Percentiles rank a stretch among this genome's conserved stretches.
These are phyloP conservation scores for Novumbra hubbsi DNA, from an alignment of 2,797 vertebrate genomes.

Conservation along the genomic window DNA sequence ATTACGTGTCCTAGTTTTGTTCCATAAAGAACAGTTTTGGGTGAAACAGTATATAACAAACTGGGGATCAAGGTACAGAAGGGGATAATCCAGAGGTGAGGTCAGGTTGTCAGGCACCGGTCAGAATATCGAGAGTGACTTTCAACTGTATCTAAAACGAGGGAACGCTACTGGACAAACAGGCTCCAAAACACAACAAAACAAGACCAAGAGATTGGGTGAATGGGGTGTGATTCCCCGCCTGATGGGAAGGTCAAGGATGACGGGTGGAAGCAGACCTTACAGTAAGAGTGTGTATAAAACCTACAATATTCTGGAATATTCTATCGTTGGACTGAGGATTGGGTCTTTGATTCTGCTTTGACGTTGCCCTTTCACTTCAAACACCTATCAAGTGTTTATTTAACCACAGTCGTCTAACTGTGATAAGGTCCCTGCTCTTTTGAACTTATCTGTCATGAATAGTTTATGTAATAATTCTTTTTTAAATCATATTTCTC, in stretches of 20 bases:
- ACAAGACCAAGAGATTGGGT: not conserved
- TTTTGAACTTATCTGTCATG: slow-evolving; percentile 54
- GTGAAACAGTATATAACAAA: not conserved
- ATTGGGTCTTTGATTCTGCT: slow-evolving; percentile 34
- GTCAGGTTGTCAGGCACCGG: no score
- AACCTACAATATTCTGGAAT: not conserved
- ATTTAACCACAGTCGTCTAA: slow-evolving; percentile 50
- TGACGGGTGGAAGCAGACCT: no score
- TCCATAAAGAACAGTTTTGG: not conserved
- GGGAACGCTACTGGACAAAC: no score
- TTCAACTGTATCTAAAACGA: no score
- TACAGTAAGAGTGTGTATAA: no score
- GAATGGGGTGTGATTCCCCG: no score
- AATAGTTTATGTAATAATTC: slow-evolving; percentile 46
- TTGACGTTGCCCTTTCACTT: slow-evolving; percentile 8
- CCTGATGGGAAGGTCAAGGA: no score
- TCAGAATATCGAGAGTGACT: no score
- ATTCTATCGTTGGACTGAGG: slow-evolving; percentile 43
- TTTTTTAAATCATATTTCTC: not conserved
- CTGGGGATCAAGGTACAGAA: no score
- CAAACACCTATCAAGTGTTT: slow-evolving; percentile 32
- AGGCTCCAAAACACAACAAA: no score
- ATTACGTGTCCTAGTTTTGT: no score
- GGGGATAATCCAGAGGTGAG: no score
- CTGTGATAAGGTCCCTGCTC: slow-evolving; percentile 46